A percentile compares a stretch with the other conserved stretches of the same genome.
These are phyloP conservation scores for Oenanthe melanoleuca DNA, from an alignment of 2,113 vertebrate species.

Conservation along the genomic window DNA sequence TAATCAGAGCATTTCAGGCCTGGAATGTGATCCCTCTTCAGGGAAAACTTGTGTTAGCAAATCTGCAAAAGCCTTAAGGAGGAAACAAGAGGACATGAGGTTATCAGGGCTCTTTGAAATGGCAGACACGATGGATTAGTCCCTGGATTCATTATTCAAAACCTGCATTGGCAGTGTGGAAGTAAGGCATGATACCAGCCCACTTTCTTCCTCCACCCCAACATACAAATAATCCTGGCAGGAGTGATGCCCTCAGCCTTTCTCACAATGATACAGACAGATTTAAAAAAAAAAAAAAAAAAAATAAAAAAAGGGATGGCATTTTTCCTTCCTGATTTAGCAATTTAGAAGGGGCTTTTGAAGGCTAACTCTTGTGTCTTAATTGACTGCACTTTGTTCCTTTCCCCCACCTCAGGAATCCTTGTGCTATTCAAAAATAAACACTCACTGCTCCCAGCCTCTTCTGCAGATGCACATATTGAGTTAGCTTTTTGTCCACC, in stretches of 20 bases:
- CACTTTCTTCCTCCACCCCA: neutral
- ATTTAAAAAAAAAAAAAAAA: neutral
- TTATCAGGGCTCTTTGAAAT: neutral
- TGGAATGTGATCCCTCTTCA: constrained; percentile 44
- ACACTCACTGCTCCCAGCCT: neutral
- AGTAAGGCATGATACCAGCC: neutral
- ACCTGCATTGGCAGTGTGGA: neutral
- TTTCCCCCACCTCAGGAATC: neutral
- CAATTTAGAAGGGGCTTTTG: neutral
- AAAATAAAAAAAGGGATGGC: neutral
- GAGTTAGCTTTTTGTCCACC: neutral
- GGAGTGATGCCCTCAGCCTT: neutral
- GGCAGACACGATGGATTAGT: constrained; percentile 9
- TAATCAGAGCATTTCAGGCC: constrained; percentile 53
- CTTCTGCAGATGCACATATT: neutral
- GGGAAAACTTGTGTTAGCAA: constrained; percentile 21
- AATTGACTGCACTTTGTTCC: neutral
- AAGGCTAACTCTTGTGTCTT: neutral
- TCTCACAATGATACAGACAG: neutral
- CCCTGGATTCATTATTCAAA: constrained; percentile 8
- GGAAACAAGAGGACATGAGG: neutral
- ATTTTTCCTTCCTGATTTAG: neutral
- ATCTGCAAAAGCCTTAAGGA: neutral
- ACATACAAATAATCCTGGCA: neutral
- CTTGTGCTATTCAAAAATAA: neutral